phyloP scores from a whole-genome alignment of 2,797 vertebrate species.

The Pterois miles region DNA sequence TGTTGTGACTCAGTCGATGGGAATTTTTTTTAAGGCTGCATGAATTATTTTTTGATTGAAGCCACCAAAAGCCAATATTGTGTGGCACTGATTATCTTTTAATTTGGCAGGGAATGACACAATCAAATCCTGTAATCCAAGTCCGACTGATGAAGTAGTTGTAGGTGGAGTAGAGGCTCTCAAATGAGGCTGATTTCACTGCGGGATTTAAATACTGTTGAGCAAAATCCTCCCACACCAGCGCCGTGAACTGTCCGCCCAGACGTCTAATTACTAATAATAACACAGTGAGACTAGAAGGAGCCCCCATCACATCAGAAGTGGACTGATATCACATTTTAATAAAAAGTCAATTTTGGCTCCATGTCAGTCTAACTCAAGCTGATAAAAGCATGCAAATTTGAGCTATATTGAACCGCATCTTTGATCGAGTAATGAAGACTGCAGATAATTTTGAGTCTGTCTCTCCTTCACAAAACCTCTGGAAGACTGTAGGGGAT shows the following conservation, averaged over 20 bases:
- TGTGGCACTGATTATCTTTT: constrained; percentile 17
- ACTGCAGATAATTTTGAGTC: constrained; percentile 28
- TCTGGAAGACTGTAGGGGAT: constrained; percentile 68
- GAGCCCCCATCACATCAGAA: background rate
- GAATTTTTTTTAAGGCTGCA: background rate
- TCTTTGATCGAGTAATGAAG: constrained; percentile 30
- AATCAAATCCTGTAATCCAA: constrained; percentile 4
- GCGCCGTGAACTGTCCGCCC: background rate
- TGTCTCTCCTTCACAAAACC: constrained; percentile 70
- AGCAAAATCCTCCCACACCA: constrained; percentile 23
- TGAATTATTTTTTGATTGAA: constrained; percentile 3
- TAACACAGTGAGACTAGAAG: background rate
- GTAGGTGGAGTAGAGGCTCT: background rate
- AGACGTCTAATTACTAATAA: constrained; percentile 30
- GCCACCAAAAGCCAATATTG: constrained; percentile 1
- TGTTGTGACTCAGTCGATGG: constrained; percentile 17
- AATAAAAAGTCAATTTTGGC: background rate
- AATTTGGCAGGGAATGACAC: constrained; percentile 6
- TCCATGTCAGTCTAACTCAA: background rate
- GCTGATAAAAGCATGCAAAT: background rate
- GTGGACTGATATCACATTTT: constrained; percentile 12
- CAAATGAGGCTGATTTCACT: constrained; percentile 12
- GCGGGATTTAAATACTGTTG: constrained; percentile 4
- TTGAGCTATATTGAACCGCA: background rate
- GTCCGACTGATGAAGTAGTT: background rate